Evolutionary conservation across 2,888 invertebrate genomes (phyloP).

Genomic region (Cosmia pyralina): DNA sequence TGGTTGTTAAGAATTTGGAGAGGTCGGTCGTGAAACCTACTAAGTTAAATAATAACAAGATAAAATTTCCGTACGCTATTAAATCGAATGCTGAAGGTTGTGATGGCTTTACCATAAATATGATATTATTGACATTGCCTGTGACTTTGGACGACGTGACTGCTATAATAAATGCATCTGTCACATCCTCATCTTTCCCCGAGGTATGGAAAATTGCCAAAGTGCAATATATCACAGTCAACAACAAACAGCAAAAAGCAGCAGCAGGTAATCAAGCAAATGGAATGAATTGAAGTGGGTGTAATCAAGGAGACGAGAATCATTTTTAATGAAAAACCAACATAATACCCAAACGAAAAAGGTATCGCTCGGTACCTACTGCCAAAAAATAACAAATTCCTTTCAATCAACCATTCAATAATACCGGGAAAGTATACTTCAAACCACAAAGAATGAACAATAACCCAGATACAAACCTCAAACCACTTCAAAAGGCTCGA

Average conservation of each 20-base stretch:
- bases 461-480: constrained; percentile 44
- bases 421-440: constrained; percentile 17
- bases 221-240: too few species aligned
- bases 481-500: constrained; percentile 37
- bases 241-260: too few species aligned
- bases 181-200: too few species aligned
- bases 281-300: not conserved
- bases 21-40: not conserved
- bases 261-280: too few species aligned
- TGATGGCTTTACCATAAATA: too few species aligned
- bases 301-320: not conserved
- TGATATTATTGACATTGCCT: too few species aligned
- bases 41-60: not conserved
- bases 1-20: not conserved
- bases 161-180: too few species aligned
- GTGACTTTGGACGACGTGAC: too few species aligned
- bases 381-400: not conserved
- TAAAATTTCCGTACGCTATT: not conserved
- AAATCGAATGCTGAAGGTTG: too few species aligned
- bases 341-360: not conserved
- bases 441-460: constrained; percentile 55
- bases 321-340: not conserved
- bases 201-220: too few species aligned
- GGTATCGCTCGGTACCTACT: not conserved
- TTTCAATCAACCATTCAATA: constrained; percentile 5